These are phyloP conservation scores for Antechinus flavipes DNA, from an alignment of 2,113 vertebrate species.

Conservation along the genomic window DNA sequence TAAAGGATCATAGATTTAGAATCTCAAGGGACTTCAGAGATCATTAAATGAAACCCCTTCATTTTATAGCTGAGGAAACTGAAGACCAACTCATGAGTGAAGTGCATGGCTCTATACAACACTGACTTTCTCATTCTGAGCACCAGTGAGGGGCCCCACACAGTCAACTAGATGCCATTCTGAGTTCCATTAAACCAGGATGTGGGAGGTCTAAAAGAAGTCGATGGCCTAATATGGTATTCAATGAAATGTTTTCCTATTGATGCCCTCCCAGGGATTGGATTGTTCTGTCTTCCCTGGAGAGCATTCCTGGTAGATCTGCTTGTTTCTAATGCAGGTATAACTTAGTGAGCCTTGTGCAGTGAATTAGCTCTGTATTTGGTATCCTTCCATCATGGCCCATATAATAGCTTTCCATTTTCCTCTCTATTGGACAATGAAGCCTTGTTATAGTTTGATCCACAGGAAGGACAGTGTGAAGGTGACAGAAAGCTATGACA, in stretches of 20 bases:
- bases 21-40: background rate
- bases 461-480: background rate
- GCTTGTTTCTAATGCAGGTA: background rate
- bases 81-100: background rate
- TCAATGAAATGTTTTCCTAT: background rate
- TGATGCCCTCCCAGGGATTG: background rate
- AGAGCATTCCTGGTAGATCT: background rate
- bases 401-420: background rate
- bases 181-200: background rate
- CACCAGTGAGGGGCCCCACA: background rate
- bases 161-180: background rate
- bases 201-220: background rate
- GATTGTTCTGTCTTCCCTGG: background rate
- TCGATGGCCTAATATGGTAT: background rate
- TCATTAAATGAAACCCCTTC: background rate
- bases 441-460: background rate
- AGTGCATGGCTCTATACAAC: background rate
- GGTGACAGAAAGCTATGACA: background rate
- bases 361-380: background rate
- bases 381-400: background rate
- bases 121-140: background rate
- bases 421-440: background rate
- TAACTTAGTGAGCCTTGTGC: background rate
- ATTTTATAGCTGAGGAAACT: background rate
- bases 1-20: background rate